Evolutionary conservation across 2,797 vertebrate species (phyloP).

Genomic region (Cynodonichthys magdalenae): DNA sequence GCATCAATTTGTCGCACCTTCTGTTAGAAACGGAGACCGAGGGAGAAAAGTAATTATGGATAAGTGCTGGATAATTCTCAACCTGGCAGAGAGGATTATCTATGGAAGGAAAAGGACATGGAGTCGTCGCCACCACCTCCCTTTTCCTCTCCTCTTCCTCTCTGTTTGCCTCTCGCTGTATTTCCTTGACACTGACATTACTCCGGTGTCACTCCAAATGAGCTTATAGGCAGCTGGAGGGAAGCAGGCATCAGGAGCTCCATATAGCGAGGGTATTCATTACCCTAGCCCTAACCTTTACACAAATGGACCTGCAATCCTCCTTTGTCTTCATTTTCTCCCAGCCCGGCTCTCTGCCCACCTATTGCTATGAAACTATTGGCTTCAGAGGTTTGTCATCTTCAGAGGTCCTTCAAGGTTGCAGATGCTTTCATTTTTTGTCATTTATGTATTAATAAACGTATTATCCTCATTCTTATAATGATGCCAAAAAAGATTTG

Average conservation of each 20-base stretch:
- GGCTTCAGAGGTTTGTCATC: conserved; percentile 64
- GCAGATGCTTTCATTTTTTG: conserved; percentile 43
- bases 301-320: conserved; percentile 79
- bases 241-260: conserved; percentile 73
- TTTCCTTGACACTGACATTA: conserved; percentile 80
- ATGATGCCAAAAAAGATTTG: conserved; percentile 20
- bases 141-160: conserved; percentile 27
- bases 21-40: conserved; percentile 51
- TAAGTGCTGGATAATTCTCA: conserved; percentile 80
- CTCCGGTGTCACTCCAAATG: conserved; percentile 83
- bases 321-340: conserved; percentile 82
- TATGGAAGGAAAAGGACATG: conserved; percentile 64
- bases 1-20: conserved; percentile 54
- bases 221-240: conserved; percentile 82
- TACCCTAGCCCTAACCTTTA: conserved; percentile 84
- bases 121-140: conserved; percentile 56
- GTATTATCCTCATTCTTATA: conserved; percentile 51
- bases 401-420: conserved; percentile 74
- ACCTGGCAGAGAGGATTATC: conserved; percentile 76
- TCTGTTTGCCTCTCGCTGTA: conserved; percentile 58
- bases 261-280: conserved; percentile 80
- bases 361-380: conserved; percentile 26
- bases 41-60: conserved; percentile 75
- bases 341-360: conserved; percentile 24
- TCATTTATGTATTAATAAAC: conserved; percentile 48